A percentile compares a stretch with the other conserved stretches of the same genome.
Conservation (phyloP, 2,797 vertebrate species). For the Choloepus didactylus region DNA sequence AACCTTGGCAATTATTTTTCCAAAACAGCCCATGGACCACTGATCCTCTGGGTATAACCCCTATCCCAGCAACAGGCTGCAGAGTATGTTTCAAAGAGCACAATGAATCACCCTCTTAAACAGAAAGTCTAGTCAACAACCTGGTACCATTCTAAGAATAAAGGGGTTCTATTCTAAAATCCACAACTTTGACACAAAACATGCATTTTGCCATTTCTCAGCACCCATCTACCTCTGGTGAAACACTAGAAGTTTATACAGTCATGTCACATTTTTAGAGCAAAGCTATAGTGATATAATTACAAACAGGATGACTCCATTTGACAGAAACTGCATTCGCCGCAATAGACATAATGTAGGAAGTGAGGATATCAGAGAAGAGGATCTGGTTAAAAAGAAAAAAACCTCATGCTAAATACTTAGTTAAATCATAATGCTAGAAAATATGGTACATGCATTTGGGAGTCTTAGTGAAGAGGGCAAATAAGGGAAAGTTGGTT, state of each 20-base stretch:
- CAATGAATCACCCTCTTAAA: neutral
- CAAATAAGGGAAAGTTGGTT: neutral
- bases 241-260: neutral
- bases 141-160: neutral
- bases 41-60: neutral
- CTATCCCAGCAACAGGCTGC: neutral
- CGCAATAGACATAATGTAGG: neutral
- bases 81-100: neutral
- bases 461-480: neutral
- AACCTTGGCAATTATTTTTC: neutral
- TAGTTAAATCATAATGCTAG: conserved; percentile 17
- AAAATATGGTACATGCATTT: conserved; percentile 4
- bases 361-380: conserved; percentile 31
- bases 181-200: neutral
- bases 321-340: conserved; percentile 14
- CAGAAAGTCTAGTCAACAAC: neutral
- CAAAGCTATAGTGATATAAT: neutral
- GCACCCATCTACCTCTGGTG: neutral
- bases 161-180: neutral
- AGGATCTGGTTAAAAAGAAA: neutral
- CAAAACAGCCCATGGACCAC: neutral
- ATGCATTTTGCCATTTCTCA: neutral
- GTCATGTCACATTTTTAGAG: neutral
- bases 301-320: neutral
- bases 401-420: conserved; percentile 29